Conservation (phyloP, 2,888 invertebrate species). For the Capitulum mitella region DNA sequence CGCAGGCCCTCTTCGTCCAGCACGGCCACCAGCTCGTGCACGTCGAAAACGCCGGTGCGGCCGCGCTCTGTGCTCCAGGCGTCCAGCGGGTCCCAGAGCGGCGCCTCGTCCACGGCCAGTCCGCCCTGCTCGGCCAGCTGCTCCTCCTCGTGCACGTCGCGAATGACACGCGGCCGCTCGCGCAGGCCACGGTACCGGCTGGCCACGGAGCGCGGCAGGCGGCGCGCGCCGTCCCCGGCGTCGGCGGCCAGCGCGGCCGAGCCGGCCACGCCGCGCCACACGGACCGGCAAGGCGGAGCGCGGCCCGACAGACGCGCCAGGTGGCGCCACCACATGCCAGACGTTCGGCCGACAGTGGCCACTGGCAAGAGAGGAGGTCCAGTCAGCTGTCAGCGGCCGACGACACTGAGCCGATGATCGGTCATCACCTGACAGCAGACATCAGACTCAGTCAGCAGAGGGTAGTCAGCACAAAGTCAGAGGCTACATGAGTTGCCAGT, state of each 20-base stretch:
- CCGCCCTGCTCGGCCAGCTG: not conserved
- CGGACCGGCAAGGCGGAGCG: not conserved
- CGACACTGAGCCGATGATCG: no score
- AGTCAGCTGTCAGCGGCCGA: no score
- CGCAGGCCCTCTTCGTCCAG: not conserved
- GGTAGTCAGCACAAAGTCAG: no score
- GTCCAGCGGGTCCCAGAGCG: constrained; percentile 18
- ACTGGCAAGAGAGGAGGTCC: no score
- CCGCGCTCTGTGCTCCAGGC: constrained; percentile 9
- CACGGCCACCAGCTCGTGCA: constrained; percentile 1
- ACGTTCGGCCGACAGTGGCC: not conserved
- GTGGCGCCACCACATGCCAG: not conserved
- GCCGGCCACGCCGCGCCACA: not conserved
- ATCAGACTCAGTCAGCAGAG: no score
- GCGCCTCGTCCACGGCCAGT: not conserved
- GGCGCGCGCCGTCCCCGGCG: not conserved
- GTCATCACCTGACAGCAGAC: no score
- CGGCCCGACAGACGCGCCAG: not conserved
- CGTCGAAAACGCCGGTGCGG: not conserved
- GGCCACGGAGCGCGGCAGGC: not conserved
- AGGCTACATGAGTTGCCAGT: no score
- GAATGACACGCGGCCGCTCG: constrained; percentile 1
- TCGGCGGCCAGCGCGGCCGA: not conserved
- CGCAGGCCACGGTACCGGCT: constrained; percentile 4
- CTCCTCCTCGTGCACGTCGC: constrained; percentile 4